Conservation (phyloP, 2,113 vertebrate genomes). For the Tor tambroides region DNA sequence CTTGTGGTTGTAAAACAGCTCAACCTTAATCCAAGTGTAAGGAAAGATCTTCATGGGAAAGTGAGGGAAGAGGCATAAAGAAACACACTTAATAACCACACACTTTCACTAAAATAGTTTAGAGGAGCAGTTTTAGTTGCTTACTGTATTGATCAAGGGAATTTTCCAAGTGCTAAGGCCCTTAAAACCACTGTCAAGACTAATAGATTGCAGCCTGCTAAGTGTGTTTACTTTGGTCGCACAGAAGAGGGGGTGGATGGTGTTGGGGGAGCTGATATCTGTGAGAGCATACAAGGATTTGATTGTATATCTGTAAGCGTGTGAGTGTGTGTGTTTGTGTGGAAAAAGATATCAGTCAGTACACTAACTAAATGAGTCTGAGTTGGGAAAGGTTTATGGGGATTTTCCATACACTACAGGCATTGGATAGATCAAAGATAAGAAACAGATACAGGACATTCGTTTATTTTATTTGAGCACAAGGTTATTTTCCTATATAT, state of each 20-base stretch:
- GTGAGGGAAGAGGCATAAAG: background rate
- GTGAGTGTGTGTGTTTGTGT: background rate
- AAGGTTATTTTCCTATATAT: too few species aligned
- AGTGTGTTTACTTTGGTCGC: constrained; percentile 20
- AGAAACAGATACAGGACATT: too few species aligned
- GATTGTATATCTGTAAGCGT: constrained; percentile 50
- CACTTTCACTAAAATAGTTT: constrained; percentile 21
- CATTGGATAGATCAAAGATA: too few species aligned
- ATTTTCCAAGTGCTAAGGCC: background rate
- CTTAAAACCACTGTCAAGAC: constrained; percentile 22
- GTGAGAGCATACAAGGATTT: constrained; percentile 35
- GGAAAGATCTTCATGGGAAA: constrained; percentile 26
- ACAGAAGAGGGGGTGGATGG: background rate
- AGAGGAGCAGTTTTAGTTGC: background rate
- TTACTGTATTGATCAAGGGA: constrained; percentile 10
- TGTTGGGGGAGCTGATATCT: constrained; percentile 8
- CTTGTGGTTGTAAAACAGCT: constrained; percentile 24
- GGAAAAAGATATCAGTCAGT: background rate
- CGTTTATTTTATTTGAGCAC: too few species aligned
- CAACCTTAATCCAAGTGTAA: constrained; percentile 19
- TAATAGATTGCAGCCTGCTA: constrained; percentile 2
- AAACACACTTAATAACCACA: constrained; percentile 5
- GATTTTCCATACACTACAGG: background rate
- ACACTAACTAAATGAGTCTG: background rate
- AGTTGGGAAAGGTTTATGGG: background rate